phyloP scores from a whole-genome alignment of 2,797 vertebrate species.

The Trematomus bernacchii region DNA sequence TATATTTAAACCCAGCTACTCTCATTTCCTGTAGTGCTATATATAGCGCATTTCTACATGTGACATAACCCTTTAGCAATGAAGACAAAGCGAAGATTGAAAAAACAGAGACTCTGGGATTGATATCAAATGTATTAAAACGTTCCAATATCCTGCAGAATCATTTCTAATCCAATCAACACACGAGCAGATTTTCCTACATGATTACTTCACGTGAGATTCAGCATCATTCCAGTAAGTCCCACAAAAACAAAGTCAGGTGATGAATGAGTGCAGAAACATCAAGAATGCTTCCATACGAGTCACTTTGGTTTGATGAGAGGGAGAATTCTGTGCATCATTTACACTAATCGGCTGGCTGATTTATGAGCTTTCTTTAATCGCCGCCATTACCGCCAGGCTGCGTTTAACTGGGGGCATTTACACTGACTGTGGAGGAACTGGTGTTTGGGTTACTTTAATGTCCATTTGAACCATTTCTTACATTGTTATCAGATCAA shows the following conservation, averaged over 20 bases:
- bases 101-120: conserved; percentile 7
- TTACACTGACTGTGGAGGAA: background rate
- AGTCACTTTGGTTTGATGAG: background rate
- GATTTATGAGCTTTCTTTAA: background rate
- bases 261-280: background rate
- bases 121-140: conserved; percentile 16
- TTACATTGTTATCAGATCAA: background rate
- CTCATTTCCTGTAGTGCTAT: conserved; percentile 8
- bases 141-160: conserved; percentile 5
- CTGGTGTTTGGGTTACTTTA: background rate
- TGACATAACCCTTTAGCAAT: background rate
- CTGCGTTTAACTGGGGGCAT: background rate
- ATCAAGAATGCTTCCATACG: background rate
- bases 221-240: background rate
- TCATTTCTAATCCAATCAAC: conserved; percentile 32
- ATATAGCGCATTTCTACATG: background rate
- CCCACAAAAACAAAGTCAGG: background rate
- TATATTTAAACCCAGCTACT: background rate
- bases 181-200: background rate
- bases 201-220: conserved; percentile 13
- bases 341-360: background rate
- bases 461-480: background rate
- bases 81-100: background rate
- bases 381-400: no score
- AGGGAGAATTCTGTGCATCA: background rate